Evolutionary conservation across 2,113 vertebrate species (phyloP).

Genomic region (Willisornis vidua): DNA sequence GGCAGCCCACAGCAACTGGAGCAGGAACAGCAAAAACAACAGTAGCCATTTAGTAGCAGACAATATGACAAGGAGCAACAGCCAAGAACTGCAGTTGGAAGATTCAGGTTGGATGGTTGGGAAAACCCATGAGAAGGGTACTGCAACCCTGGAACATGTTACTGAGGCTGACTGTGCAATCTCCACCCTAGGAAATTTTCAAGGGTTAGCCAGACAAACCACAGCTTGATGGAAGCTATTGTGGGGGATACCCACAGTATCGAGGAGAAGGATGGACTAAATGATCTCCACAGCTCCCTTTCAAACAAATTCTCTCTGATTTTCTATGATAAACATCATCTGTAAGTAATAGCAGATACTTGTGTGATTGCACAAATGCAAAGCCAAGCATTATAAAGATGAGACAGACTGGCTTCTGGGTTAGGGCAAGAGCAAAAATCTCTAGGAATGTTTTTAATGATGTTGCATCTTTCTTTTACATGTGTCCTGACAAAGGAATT

Average conservation of each 20-base stretch:
- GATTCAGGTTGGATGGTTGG: background rate
- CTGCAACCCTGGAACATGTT: background rate
- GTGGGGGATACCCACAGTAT: background rate
- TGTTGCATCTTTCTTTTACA: background rate
- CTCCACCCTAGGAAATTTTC: conserved; percentile 3
- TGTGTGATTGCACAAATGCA: background rate
- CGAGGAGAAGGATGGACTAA: background rate
- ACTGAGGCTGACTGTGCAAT: background rate
- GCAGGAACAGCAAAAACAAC: background rate
- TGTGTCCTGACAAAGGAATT: background rate
- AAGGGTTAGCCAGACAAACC: background rate
- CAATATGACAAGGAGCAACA: background rate
- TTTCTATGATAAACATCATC: background rate
- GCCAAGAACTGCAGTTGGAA: background rate
- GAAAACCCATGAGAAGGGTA: background rate
- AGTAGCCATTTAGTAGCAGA: background rate
- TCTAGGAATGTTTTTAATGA: background rate
- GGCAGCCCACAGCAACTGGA: background rate
- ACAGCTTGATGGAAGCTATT: background rate
- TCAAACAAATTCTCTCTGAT: background rate
- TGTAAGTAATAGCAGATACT: background rate
- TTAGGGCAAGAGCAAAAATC: background rate
- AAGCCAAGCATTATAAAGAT: background rate
- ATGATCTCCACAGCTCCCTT: background rate
- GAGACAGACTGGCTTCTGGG: background rate